A percentile compares a stretch with the other conserved stretches of the same genome.
phyloP scores from a whole-genome alignment of 2,888 invertebrate species.

The Luperina testacea region DNA sequence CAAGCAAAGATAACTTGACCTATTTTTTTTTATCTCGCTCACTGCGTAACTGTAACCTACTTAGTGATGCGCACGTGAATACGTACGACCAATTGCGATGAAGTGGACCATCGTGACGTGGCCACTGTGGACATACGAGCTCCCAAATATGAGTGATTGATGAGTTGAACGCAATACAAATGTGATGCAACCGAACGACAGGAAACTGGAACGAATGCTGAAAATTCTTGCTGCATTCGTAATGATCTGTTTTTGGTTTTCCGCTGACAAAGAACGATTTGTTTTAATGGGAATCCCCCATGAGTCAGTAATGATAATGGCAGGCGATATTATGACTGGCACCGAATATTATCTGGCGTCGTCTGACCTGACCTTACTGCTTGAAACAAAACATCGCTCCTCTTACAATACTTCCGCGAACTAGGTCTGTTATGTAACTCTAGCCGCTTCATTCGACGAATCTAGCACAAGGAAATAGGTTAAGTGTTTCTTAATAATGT shows the following conservation, averaged over 20 bases:
- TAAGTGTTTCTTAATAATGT: conserved; percentile 88
- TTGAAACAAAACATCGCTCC: conserved; percentile 38
- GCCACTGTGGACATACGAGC: conserved; percentile 65
- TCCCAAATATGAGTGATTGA: conserved; percentile 72
- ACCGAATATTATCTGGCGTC: conserved; percentile 47
- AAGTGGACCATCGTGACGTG: conserved; percentile 75
- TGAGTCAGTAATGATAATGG: conserved; percentile 58
- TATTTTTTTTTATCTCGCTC: conserved; percentile 89
- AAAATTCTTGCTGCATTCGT: conserved; percentile 23
- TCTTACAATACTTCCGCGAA: conserved; percentile 74
- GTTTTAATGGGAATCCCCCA: conserved; percentile 54
- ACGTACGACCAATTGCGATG: conserved; percentile 76
- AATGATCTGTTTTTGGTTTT: conserved; percentile 29
- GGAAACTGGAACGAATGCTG: conserved; percentile 32
- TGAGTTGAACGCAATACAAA: conserved; percentile 59
- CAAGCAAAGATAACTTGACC: conserved; percentile 89
- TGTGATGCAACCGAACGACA: conserved; percentile 67
- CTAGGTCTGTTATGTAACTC: conserved; percentile 75
- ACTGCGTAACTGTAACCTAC: conserved; percentile 87
- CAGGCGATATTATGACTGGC: conserved; percentile 24
- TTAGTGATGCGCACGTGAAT: conserved; percentile 80
- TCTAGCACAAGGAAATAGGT: conserved; percentile 86
- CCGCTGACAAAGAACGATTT: conserved; percentile 13
- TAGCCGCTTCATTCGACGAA: conserved; percentile 73
- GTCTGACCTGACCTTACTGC: conserved; percentile 54